Evolutionary conservation across 2,888 invertebrate genomes (phyloP).

Genomic region (Zaprionus bogoriensis): DNA sequence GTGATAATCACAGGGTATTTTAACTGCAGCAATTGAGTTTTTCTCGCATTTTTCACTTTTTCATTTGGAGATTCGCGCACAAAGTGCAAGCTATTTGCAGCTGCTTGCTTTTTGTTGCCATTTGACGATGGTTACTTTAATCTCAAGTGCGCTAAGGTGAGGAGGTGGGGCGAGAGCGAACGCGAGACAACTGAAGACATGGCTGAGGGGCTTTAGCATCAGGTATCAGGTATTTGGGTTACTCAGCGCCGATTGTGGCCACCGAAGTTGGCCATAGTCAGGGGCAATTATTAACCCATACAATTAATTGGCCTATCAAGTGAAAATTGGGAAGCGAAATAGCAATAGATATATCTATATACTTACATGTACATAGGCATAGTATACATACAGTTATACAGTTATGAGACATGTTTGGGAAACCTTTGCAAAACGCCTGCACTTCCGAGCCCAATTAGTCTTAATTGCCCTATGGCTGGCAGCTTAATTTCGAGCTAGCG

Average conservation of each 20-base stretch:
- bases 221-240: constrained; percentile 67
- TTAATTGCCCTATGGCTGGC: constrained; percentile 59
- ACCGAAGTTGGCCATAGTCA: constrained; percentile 23
- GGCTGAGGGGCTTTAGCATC: no score
- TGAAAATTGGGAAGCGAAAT: background rate
- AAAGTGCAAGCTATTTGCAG: constrained; percentile 63
- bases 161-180: background rate
- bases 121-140: constrained; percentile 60
- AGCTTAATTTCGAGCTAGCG: constrained; percentile 48
- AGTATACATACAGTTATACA: constrained; percentile 15
- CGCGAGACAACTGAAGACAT: background rate
- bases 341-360: background rate
- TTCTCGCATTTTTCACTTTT: constrained; percentile 21
- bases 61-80: constrained; percentile 42
- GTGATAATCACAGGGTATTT: constrained; percentile 28
- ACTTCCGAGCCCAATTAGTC: constrained; percentile 67
- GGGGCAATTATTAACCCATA: constrained; percentile 19
- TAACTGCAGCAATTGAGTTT: constrained; percentile 3
- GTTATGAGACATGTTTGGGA: constrained; percentile 31
- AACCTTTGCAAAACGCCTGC: constrained; percentile 47
- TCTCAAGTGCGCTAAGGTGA: constrained; percentile 28
- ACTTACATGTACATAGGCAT: constrained; percentile 7
- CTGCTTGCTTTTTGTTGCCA: constrained; percentile 51
- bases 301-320: constrained; percentile 10
- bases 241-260: constrained; percentile 38